These are phyloP conservation scores for Neoniphon sammara DNA, from an alignment of 2,797 vertebrate genomes.

Conservation along the genomic window DNA sequence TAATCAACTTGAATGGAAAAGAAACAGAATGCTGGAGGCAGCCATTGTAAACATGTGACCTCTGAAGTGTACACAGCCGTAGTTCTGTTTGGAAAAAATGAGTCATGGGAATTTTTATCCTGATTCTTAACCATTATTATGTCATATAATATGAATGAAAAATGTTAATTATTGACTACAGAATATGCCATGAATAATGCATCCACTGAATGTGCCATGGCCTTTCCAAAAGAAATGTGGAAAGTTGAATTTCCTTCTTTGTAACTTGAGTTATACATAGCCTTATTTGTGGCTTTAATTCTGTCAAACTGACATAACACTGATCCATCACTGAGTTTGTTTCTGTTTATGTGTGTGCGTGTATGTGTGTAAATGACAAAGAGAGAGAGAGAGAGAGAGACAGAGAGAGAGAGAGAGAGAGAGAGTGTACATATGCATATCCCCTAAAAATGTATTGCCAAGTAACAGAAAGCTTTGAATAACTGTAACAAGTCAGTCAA, in stretches of 20 bases:
- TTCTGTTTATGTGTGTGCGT: conserved; percentile 7
- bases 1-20: background rate
- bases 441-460: background rate
- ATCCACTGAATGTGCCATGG: background rate
- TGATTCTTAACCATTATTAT: conserved; percentile 32
- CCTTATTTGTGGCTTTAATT: background rate
- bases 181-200: conserved; percentile 9
- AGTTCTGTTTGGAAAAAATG: conserved; percentile 13
- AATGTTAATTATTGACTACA: conserved; percentile 11
- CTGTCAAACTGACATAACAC: background rate
- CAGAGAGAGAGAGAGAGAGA: background rate
- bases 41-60: background rate
- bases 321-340: conserved; percentile 7
- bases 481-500: background rate
- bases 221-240: background rate
- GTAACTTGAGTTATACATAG: background rate
- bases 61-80: background rate
- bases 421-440: background rate
- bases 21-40: background rate
- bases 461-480: conserved; percentile 5
- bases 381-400: background rate
- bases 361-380: conserved; percentile 1
- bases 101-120: conserved; percentile 19
- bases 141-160: conserved; percentile 1
- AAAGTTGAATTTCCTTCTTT: conserved; percentile 15